These are phyloP conservation scores for Acrocyrtus sp. DNA, from an alignment of 2,888 invertebrate genomes.

Conservation along the genomic window DNA sequence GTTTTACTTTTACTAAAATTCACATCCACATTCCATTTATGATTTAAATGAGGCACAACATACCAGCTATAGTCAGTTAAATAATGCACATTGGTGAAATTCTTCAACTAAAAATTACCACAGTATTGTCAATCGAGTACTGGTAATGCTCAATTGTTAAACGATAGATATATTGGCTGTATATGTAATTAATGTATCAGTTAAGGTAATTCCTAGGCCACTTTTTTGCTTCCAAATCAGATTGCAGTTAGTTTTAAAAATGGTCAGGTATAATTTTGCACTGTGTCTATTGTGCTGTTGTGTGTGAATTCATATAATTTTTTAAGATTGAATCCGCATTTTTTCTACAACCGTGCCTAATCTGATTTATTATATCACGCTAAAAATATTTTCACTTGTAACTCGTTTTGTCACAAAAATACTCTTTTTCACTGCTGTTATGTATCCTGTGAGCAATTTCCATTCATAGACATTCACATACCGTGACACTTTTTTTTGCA, in stretches of 20 bases:
- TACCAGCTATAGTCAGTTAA: too few species aligned
- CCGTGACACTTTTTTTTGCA: conserved; percentile 8
- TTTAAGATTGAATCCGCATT: not conserved
- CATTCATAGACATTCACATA: conserved; percentile 9
- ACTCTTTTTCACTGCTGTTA: not conserved
- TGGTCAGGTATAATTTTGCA: too few species aligned
- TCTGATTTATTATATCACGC: conserved; percentile 26
- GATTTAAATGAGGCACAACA: too few species aligned
- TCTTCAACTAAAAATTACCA: too few species aligned
- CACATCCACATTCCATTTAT: too few species aligned
- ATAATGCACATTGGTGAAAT: too few species aligned
- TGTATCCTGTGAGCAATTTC: too few species aligned
- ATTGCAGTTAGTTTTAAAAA: too few species aligned
- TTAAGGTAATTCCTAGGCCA: not conserved
- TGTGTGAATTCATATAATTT: too few species aligned
- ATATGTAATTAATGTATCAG: not conserved
- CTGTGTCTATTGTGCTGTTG: too few species aligned
- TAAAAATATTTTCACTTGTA: conserved; percentile 7
- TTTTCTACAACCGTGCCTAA: conserved; percentile 19
- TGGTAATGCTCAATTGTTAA: not conserved
- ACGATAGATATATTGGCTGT: not conserved
- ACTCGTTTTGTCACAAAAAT: conserved; percentile 29
- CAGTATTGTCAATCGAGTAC: not conserved
- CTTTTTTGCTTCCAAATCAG: too few species aligned
- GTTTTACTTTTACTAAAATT: too few species aligned